phyloP scores from a whole-genome alignment of 2,113 vertebrate genomes.

The Aspiorhynchus laticeps region DNA sequence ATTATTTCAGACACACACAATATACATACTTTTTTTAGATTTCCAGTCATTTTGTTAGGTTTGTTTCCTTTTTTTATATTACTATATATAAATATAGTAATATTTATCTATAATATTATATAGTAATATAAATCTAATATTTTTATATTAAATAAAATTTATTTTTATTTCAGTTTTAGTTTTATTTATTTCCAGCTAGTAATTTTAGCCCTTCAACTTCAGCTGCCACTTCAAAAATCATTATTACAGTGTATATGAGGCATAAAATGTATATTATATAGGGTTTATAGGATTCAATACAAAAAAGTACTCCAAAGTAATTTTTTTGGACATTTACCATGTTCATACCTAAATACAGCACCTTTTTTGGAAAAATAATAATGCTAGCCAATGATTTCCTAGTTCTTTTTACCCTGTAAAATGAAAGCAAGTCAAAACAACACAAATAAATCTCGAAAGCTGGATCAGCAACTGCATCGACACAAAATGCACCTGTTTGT shows the following conservation, averaged over 20 bases:
- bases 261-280: background rate
- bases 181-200: too few species aligned
- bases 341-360: background rate
- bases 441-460: background rate
- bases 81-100: too few species aligned
- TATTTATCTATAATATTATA: too few species aligned
- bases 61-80: too few species aligned
- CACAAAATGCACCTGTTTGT: constrained; percentile 22
- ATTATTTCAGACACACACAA: too few species aligned
- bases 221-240: too few species aligned
- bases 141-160: too few species aligned
- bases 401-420: background rate
- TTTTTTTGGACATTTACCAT: background rate
- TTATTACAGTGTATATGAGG: background rate
- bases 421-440: background rate
- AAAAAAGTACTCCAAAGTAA: background rate
- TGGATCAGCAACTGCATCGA: background rate
- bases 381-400: background rate
- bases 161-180: too few species aligned
- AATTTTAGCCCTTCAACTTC: too few species aligned
- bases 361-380: background rate
- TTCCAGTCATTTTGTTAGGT: too few species aligned
- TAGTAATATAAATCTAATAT: too few species aligned
- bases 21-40: too few species aligned
- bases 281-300: background rate